phyloP scores from a whole-genome alignment of 2,797 vertebrate genomes.

The Morus bassanus region DNA sequence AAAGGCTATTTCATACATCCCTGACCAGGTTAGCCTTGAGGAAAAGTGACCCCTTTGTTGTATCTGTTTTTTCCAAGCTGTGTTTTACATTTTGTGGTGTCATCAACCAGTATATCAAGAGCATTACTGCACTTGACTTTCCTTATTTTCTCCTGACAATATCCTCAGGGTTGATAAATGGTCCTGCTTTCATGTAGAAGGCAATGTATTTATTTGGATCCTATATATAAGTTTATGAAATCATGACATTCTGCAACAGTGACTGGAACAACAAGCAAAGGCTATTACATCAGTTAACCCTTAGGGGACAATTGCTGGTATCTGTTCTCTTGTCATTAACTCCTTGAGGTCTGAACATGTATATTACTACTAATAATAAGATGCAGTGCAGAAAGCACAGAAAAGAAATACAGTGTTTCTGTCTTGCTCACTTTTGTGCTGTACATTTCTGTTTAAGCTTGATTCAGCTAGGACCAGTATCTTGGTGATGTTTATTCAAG shows the following conservation, averaged over 20 bases:
- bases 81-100: constrained; percentile 63
- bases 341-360: not conserved
- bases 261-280: constrained; percentile 39
- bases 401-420: not conserved
- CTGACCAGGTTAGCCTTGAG: not conserved
- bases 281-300: constrained; percentile 18
- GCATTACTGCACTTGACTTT: constrained; percentile 55
- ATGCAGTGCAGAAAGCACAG: not conserved
- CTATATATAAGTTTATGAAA: constrained; percentile 63
- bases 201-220: constrained; percentile 66
- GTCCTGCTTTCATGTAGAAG: constrained; percentile 21
- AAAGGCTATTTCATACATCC: not conserved
- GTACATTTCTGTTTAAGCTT: not conserved
- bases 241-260: constrained; percentile 30
- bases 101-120: constrained; percentile 58
- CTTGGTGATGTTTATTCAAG: not conserved
- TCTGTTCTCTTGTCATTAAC: not conserved
- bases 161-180: constrained; percentile 72
- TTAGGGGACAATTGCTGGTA: not conserved
- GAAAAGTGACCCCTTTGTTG: not conserved
- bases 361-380: not conserved
- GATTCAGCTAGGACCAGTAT: not conserved
- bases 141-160: constrained; percentile 71
- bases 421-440: not conserved
- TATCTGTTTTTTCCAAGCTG: not conserved